phyloP scores from a whole-genome alignment of 2,113 vertebrate species.

The Zeus faber region DNA sequence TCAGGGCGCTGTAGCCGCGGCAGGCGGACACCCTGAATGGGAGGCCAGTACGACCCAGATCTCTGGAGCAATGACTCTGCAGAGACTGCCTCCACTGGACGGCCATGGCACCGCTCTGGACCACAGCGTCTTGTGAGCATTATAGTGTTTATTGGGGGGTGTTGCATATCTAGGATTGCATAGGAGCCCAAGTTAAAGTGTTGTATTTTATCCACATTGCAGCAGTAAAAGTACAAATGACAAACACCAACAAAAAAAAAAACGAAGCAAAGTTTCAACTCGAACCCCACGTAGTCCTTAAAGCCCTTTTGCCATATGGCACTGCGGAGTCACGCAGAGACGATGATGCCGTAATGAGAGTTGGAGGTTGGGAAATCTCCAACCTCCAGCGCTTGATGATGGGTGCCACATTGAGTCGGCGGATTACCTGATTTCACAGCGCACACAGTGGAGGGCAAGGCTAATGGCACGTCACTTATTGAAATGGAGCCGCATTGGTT shows the following conservation, averaged over 20 bases:
- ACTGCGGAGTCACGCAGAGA: constrained; percentile 32
- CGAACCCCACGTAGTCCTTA: background rate
- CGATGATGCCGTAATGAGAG: constrained; percentile 43
- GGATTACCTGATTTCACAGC: constrained; percentile 39
- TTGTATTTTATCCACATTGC: too few species aligned
- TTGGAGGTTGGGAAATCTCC: constrained; percentile 35
- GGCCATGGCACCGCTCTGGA: too few species aligned
- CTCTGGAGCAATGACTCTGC: too few species aligned
- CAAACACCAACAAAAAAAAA: background rate
- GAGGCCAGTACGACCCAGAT: too few species aligned
- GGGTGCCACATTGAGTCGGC: too few species aligned
- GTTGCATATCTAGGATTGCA: too few species aligned
- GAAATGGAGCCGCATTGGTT: constrained; percentile 57
- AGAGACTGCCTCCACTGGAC: too few species aligned
- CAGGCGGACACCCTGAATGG: too few species aligned
- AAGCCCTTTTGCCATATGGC: constrained; percentile 42
- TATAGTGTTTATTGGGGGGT: too few species aligned
- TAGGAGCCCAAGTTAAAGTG: too few species aligned
- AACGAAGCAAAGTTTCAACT: background rate
- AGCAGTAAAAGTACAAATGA: background rate
- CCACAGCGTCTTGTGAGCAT: too few species aligned
- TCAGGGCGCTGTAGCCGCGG: too few species aligned
- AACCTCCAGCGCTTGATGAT: constrained; percentile 30
- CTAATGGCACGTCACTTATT: constrained; percentile 63
- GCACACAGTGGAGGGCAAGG: constrained; percentile 43